Base-by-base conservation (phyloP, 2,797 vertebrate species). In the Malurus leucopterus region DNA sequence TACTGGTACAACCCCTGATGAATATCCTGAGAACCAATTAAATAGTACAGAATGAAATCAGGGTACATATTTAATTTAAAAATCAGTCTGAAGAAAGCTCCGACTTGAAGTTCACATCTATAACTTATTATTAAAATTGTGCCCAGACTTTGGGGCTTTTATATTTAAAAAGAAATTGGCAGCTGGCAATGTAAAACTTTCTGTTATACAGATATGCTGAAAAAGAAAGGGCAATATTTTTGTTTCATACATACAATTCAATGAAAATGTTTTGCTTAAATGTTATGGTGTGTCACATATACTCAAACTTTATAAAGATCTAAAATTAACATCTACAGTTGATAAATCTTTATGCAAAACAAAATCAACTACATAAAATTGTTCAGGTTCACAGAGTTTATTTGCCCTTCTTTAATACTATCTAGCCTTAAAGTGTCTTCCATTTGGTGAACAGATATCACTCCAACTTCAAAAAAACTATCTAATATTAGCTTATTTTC, bases 131-230 rank as follows among this genome's bases (percentile, higher is more conserved):
- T 29, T 69, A 72, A 86, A 70, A 47, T 51, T 46, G 70, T 29
- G 32, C 11, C 17, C 47, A 22, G 29, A 1, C 3, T 58, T 68
- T 18, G 40, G 17, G 2, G 0, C 5, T 30, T 47, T 34, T 34
- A 24, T 27, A 38, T 36, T 58, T 73, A 30, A 50, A 88, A 83
- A 30, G 38, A 89, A 62, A 59, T 29, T 30, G 14, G 23, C 14
- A 69, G 15, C 24, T 65, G 30, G 43, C 9, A 55, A 69, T 9
- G 3, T 65, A 49, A 57, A 23, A 2, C 41, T 69, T 72, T 69
- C 5, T 22, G 6, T 46, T 72, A 49, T 6, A 46, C 11, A 59
- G 23, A 72, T 40, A 69, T 4, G 63, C 20, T 78, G 40, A 50
- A 54, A 92, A 69, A 68, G 24, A 76, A 36, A 4, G 32, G n/a